Evolutionary conservation across 2,113 vertebrate genomes (phyloP).

Genomic region (Nansenia antarctica): DNA sequence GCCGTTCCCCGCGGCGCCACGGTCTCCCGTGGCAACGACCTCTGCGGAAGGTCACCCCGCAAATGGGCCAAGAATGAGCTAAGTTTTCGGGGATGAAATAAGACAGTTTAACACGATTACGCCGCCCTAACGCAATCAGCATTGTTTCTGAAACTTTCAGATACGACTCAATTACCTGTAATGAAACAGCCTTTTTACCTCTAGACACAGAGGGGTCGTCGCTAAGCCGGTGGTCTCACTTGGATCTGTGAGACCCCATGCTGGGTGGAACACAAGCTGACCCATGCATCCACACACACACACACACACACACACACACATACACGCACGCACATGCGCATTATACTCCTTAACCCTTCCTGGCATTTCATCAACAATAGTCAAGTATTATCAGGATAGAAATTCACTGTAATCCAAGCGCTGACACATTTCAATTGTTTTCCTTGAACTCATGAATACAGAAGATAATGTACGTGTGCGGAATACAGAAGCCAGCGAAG

Average conservation of each 20-base stretch:
- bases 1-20: constrained; percentile 16
- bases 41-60: constrained; percentile 61
- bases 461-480: constrained; percentile 15
- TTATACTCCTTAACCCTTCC: neutral
- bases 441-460: neutral
- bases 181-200: constrained; percentile 51
- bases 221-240: constrained; percentile 20
- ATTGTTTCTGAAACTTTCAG: constrained; percentile 59
- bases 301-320: neutral
- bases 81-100: constrained; percentile 61
- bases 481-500: constrained; percentile 24
- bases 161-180: constrained; percentile 63
- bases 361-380: neutral
- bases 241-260: constrained; percentile 17
- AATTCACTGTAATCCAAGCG: neutral
- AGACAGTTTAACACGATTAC: constrained; percentile 62
- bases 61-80: constrained; percentile 55
- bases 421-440: neutral
- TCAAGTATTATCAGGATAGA: neutral
- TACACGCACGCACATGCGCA: too few relatives aligned
- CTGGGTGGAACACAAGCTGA: neutral
- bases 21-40: constrained; percentile 64
- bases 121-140: constrained; percentile 56
- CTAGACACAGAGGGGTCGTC: constrained; percentile 1
- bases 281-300: neutral